phyloP scores from a whole-genome alignment of 2,888 invertebrate species.

The Cetonia aurata region DNA sequence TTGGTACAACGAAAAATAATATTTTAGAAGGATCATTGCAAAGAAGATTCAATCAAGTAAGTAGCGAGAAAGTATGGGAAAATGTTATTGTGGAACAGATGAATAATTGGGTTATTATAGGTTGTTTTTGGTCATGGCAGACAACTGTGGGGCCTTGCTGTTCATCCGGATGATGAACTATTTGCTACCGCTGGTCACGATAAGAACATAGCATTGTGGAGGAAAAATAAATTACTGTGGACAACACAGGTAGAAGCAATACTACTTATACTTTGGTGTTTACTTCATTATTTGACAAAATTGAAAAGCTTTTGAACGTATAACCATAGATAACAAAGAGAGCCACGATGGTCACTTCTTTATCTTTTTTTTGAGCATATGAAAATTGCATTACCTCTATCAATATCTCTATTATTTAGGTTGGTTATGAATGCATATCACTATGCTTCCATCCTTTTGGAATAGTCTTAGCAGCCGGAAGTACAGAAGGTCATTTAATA shows the following conservation, averaged over 20 bases:
- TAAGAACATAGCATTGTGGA: slow-evolving; percentile 91
- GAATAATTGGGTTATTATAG: slow-evolving; percentile 61
- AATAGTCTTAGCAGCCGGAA: slow-evolving; percentile 88
- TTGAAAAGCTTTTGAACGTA: no score
- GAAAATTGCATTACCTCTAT: no score
- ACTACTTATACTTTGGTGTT: no score
- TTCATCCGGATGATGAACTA: slow-evolving; percentile 91
- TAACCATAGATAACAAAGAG: no score
- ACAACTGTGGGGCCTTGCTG: slow-evolving; percentile 88
- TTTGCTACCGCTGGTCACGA: slow-evolving; percentile 94
- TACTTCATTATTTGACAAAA: no score
- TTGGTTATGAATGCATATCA: slow-evolving; percentile 89
- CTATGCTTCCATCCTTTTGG: slow-evolving; percentile 91
- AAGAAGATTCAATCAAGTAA: slow-evolving; percentile 84
- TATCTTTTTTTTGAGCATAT: no score
- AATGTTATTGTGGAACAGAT: not conserved
- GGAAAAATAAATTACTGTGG: slow-evolving; percentile 89
- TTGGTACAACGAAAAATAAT: slow-evolving; percentile 90
- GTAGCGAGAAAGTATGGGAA: no score
- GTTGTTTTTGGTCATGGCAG: slow-evolving; percentile 91
- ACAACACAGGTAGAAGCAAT: slow-evolving; percentile 76
- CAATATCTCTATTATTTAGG: slow-evolving; percentile 64
- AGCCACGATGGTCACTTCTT: no score
- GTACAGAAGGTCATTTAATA: slow-evolving; percentile 89
- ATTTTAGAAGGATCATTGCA: slow-evolving; percentile 92